Evolutionary conservation across 2,113 vertebrate genomes (phyloP).

Genomic region (Oreochromis aureus): DNA sequence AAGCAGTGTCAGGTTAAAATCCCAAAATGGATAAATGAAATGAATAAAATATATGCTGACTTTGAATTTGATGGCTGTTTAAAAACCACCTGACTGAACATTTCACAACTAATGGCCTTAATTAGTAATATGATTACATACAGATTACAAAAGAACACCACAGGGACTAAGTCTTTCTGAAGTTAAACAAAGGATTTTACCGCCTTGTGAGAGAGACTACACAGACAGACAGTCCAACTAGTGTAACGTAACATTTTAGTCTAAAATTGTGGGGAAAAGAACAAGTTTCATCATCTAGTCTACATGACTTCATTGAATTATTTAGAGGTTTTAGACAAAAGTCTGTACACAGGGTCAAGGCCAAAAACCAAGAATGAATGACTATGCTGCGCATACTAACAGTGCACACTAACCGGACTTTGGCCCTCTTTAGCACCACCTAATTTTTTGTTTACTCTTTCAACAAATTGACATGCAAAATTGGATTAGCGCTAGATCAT

Average conservation of each 20-base stretch:
- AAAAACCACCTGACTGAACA: background rate
- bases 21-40: background rate
- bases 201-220: background rate
- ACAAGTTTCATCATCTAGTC: background rate
- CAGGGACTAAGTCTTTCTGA: background rate
- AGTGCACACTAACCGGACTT: background rate
- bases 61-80: background rate
- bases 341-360: background rate
- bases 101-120: background rate
- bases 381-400: background rate
- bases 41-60: background rate
- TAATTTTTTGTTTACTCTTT: background rate
- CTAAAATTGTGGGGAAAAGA: background rate
- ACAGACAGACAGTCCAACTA: background rate
- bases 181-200: background rate
- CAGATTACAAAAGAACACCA: background rate
- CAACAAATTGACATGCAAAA: background rate
- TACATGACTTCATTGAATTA: background rate
- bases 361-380: background rate
- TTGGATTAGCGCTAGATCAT: background rate
- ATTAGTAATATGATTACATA: background rate
- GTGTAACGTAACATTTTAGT: background rate
- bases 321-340: background rate
- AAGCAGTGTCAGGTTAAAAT: background rate
- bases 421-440: background rate